Evolutionary conservation across 2,888 invertebrate species (phyloP).

Genomic region (Toxonevra muliebris): DNA sequence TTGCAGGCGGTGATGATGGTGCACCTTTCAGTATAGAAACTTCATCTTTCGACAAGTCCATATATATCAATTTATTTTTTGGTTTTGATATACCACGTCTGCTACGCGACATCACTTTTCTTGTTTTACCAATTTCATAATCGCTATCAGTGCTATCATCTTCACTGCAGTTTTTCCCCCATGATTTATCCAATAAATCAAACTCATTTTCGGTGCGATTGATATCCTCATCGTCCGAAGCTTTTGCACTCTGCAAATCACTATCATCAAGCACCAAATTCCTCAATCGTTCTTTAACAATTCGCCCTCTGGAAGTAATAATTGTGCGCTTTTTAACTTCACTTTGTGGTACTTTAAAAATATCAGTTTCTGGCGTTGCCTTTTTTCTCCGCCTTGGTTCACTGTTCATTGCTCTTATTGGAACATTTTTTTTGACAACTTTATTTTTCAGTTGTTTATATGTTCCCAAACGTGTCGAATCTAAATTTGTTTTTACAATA

Average conservation of each 20-base stretch:
- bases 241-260: conserved; percentile 46
- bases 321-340: conserved; percentile 31
- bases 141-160: conserved; percentile 17
- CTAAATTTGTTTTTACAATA: conserved; percentile 51
- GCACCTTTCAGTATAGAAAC: conserved; percentile 50
- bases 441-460: conserved; percentile 16
- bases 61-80: conserved; percentile 50
- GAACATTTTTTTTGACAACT: conserved; percentile 18
- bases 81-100: not conserved
- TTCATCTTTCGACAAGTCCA: conserved; percentile 57
- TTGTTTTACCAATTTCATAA: conserved; percentile 4
- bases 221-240: conserved; percentile 54
- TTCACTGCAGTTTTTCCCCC: conserved; percentile 30
- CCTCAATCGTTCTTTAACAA: conserved; percentile 49
- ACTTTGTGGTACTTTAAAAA: conserved; percentile 35
- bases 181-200: conserved; percentile 27
- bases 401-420: conserved; percentile 19
- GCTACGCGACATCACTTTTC: conserved; percentile 9
- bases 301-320: conserved; percentile 26
- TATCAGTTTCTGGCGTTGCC: not conserved
- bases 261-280: conserved; percentile 47
- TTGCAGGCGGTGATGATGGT: conserved; percentile 45
- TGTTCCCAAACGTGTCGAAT: conserved; percentile 55
- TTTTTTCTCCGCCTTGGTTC: not conserved
- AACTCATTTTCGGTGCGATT: conserved; percentile 42